Evolutionary conservation across 2,797 vertebrate species (phyloP).

Genomic region (Pangasius sanitwongsei): DNA sequence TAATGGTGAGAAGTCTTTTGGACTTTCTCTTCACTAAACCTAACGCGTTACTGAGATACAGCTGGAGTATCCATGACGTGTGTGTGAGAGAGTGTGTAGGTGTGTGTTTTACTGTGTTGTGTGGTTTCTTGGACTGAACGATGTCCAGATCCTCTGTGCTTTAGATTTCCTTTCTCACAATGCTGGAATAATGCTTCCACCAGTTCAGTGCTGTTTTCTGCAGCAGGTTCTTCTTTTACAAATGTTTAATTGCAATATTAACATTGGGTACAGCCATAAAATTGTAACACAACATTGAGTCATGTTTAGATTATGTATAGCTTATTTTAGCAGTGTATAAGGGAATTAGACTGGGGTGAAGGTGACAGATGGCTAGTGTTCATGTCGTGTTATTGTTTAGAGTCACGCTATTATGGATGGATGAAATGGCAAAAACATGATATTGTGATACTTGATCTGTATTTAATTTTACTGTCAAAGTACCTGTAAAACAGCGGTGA

Average conservation of each 20-base stretch:
- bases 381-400: not conserved
- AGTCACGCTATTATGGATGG: not conserved
- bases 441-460: not conserved
- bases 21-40: not conserved
- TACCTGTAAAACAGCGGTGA: not conserved
- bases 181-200: conserved; percentile 13
- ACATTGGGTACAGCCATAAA: no score
- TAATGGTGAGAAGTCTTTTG: not conserved
- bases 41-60: not conserved
- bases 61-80: not conserved
- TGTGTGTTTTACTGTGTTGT: conserved; percentile 24
- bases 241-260: not conserved
- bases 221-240: not conserved
- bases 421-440: not conserved
- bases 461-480: not conserved
- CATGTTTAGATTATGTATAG: not conserved
- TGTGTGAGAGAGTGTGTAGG: conserved; percentile 26
- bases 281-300: not conserved
- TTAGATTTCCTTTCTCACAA: conserved; percentile 22
- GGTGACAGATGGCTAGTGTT: not conserved
- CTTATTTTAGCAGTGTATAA: no score
- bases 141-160: conserved; percentile 7
- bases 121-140: not conserved
- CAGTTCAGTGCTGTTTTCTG: not conserved
- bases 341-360: not conserved